Percentiles rank a stretch among this genome's conserved stretches.
Conservation (phyloP, 2,888 invertebrate species). For the Malacosoma neustria region DNA sequence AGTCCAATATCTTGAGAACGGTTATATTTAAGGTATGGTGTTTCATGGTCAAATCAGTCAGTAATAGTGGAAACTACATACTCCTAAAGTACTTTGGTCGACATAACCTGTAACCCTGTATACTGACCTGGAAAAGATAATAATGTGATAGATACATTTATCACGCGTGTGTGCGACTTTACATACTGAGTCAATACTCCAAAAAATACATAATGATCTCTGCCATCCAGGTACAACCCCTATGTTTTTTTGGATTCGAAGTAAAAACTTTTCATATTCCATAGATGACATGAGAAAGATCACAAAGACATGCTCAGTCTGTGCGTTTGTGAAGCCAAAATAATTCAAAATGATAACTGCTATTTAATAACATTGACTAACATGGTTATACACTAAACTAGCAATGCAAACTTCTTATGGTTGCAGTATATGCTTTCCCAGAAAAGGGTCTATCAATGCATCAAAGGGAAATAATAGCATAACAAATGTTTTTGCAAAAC, state of each 20-base stretch:
- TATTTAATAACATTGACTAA: too few relatives aligned
- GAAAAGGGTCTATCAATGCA: too few relatives aligned
- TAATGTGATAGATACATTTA: conserved; percentile 11
- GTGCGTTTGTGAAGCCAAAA: conserved; percentile 2
- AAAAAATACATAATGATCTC: background rate
- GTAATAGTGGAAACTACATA: too few relatives aligned
- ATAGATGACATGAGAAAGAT: conserved; percentile 5
- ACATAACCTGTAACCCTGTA: too few relatives aligned
- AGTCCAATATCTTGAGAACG: conserved; percentile 5
- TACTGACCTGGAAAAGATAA: conserved; percentile 14
- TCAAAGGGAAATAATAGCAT: too few relatives aligned
- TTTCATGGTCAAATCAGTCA: too few relatives aligned
- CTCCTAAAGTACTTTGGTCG: too few relatives aligned
- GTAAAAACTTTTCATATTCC: conserved; percentile 10
- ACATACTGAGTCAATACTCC: background rate
- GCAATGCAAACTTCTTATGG: too few relatives aligned
- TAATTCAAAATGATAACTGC: too few relatives aligned
- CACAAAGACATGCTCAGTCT: conserved; percentile 2
- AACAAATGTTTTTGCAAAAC: too few relatives aligned
- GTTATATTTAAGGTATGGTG: conserved; percentile 12
- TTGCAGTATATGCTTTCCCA: too few relatives aligned
- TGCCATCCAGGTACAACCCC: conserved; percentile 10
- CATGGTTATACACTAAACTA: too few relatives aligned
- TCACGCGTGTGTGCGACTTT: conserved; percentile 7
- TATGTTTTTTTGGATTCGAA: conserved; percentile 7